Percentiles rank a stretch among this genome's conserved stretches.
phyloP scores from a whole-genome alignment of 2,113 vertebrate species.

The Mesembrinibis cayennensis region DNA sequence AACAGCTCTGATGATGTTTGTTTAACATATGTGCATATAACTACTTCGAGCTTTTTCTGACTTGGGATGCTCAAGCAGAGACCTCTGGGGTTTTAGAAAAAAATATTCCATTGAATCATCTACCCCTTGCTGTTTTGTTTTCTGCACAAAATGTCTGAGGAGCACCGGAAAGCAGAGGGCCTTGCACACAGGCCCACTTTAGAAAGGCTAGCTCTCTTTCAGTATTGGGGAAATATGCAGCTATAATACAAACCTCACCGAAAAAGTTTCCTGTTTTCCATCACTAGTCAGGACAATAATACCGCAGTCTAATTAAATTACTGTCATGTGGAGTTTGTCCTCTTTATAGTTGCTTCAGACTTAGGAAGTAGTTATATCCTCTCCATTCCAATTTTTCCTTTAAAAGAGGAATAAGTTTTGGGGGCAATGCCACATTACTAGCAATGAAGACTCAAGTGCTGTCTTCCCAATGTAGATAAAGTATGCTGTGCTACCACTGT shows the following conservation, averaged over 20 bases:
- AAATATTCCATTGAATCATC: background rate
- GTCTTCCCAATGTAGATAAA: background rate
- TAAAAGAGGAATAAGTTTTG: background rate
- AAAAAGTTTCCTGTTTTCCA: background rate
- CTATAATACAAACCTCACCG: background rate
- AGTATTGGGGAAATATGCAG: background rate
- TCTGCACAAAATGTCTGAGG: background rate
- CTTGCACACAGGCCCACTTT: background rate
- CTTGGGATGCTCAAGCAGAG: background rate
- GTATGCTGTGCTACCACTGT: background rate
- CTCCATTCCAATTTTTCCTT: background rate
- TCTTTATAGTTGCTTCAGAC: background rate
- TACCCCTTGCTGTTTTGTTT: background rate
- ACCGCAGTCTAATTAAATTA: conserved; percentile 7
- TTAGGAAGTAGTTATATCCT: background rate
- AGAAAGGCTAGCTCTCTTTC: background rate
- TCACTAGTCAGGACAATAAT: background rate
- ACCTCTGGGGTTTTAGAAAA: background rate
- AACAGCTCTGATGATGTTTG: background rate
- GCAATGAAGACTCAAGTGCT: background rate
- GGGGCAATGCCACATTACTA: background rate
- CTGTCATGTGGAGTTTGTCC: background rate
- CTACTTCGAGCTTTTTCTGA: background rate
- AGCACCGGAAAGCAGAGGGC: background rate
- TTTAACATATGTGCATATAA: background rate